A percentile compares a stretch with the other conserved stretches of the same genome.
phyloP scores from a whole-genome alignment of 2,113 vertebrate species.

The Cryptoleucopteryx plumbea region DNA sequence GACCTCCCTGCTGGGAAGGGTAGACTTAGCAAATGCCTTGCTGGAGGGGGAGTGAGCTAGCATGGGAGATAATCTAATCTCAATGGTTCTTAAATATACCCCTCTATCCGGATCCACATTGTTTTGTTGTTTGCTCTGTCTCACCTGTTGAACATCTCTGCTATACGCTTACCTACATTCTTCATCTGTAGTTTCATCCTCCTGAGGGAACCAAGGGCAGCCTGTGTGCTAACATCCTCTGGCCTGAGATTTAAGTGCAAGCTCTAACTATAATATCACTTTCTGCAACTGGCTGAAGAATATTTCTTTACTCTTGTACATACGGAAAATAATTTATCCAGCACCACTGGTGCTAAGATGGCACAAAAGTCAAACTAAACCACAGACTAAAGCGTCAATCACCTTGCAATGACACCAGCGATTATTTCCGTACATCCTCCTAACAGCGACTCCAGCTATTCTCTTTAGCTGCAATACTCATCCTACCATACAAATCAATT shows the following conservation, averaged over 20 bases:
- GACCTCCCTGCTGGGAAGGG: background rate
- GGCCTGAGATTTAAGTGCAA: background rate
- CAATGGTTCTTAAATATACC: background rate
- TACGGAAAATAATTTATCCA: background rate
- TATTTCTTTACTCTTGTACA: background rate
- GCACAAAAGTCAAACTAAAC: background rate
- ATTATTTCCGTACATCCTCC: background rate
- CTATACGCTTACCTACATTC: background rate
- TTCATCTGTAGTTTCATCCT: background rate
- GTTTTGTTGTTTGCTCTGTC: background rate
- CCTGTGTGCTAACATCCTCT: background rate
- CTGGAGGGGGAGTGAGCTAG: background rate
- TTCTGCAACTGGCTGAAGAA: background rate
- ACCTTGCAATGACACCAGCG: background rate
- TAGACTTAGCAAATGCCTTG: fast-evolving
- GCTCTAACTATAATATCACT: background rate
- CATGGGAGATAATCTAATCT: background rate
- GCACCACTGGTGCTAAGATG: background rate
- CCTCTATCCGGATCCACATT: background rate
- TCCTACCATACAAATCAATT: background rate
- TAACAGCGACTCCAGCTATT: background rate
- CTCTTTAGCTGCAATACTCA: background rate
- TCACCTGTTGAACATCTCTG: background rate
- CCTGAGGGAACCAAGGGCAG: background rate
- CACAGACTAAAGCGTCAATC: background rate